Base-by-base conservation (phyloP, 2,888 invertebrate genomes). In the Oxyscelio sp. region DNA sequence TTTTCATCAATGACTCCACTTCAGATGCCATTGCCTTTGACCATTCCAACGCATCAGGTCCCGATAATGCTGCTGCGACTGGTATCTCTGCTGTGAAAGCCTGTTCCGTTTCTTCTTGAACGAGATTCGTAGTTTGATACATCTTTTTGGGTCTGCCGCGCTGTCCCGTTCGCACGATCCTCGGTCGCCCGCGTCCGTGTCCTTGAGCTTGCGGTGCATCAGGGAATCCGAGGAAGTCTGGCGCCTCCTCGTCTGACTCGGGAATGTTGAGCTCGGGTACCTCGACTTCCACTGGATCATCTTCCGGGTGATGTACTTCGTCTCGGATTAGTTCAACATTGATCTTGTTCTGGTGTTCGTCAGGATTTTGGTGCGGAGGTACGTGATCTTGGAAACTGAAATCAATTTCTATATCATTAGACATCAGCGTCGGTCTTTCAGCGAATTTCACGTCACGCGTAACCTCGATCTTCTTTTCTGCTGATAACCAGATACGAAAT, bases 181-280 rank as follows among this genome's bases (percentile, higher is more conserved):
- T 58, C 13, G 58, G 31, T 34, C 24, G 2, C 2, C 58, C 58
- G n/a, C 31, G 58, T 34, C 58, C 58, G 13, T 11, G 43, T 31
- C 31, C 31, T n/a, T 13, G 43, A n/a, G 13, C 43, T 13, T 43
- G 3, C 15, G 43, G 43, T 5, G 9, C 4, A 43, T 43, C 43
- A 4, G 9, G 13, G 43, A 15, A 43, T 13, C 15, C 43, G n/a
- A n/a, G n/a, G n/a, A n/a, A n/a, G n/a, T n/a, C n/a, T n/a, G n/a
- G n/a, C 13, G 43, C 3, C 9, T 43, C 43, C 4, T 4, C 13
- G 43, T 43, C 43, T 11, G 43, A 43, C 4, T 43, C 43, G n/a
- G 13, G 4, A 6, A 27, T 5, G 27, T 27, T 6, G 4, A 27
- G 27, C 6, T 6, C 27, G 4, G 27, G 27, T 4, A 15, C 15